Percentiles rank a stretch among this genome's conserved stretches.
phyloP scores from a whole-genome alignment of 1,140 invertebrate genomes.

The Lordiphosa collinella region DNA sequence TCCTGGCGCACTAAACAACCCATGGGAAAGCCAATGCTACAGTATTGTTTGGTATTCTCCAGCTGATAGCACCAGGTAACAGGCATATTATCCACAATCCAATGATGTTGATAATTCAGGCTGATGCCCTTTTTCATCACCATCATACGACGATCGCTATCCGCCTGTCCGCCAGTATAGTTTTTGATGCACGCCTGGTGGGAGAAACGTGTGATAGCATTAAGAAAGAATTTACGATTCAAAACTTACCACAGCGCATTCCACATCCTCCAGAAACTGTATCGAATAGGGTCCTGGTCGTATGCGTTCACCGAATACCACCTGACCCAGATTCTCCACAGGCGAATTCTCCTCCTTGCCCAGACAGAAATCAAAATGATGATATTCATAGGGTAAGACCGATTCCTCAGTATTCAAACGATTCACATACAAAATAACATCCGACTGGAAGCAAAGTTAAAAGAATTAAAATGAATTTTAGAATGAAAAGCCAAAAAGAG shows the following conservation, averaged over 20 bases:
- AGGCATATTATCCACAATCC: slow-evolving; percentile 99
- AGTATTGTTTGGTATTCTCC: slow-evolving; percentile 89
- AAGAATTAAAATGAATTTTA: slow-evolving; percentile 13
- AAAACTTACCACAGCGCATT: slow-evolving; percentile 83
- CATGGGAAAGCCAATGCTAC: slow-evolving; percentile 97
- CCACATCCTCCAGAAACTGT: slow-evolving; percentile 86
- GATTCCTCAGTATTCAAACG: slow-evolving; percentile 97
- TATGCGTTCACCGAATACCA: slow-evolving; percentile 99
- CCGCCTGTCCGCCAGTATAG: slow-evolving; percentile 85
- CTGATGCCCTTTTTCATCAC: slow-evolving; percentile 94
- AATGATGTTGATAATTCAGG: slow-evolving; percentile 99
- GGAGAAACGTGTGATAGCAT: neutral
- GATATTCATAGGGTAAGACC: slow-evolving; percentile 98
- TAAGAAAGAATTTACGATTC: neutral
- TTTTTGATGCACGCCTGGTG: slow-evolving; percentile 83
- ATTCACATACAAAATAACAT: slow-evolving; percentile 90
- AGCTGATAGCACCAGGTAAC: slow-evolving; percentile 95
- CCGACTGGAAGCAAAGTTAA: slow-evolving; percentile 33
- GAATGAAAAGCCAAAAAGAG: neutral
- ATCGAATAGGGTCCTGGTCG: slow-evolving; percentile 94
- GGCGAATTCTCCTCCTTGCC: slow-evolving; percentile 88
- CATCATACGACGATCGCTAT: slow-evolving; percentile 86
- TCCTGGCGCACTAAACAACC: slow-evolving; percentile 89
- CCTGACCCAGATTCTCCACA: slow-evolving; percentile 98
- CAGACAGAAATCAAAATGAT: slow-evolving; percentile 97